These are phyloP conservation scores for Coleophora deauratella DNA, from an alignment of 2,888 invertebrate genomes.

Conservation along the genomic window DNA sequence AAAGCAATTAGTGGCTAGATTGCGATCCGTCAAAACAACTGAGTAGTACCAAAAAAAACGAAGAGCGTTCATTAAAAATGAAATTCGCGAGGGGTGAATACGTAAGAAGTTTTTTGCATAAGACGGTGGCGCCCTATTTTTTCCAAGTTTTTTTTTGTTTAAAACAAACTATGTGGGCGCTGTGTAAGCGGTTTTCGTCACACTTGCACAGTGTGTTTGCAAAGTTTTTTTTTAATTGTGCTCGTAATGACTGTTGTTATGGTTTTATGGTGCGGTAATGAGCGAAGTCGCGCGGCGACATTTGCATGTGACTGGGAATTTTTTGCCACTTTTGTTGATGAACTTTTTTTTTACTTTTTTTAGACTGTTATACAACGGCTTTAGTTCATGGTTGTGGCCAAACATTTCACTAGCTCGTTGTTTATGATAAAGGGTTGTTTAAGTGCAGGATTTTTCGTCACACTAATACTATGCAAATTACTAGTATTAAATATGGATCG, in stretches of 20 bases:
- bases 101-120: slow-evolving; percentile 72
- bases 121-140: slow-evolving; percentile 68
- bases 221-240: slow-evolving; percentile 69
- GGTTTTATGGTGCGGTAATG: slow-evolving; percentile 66
- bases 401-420: slow-evolving; percentile 62
- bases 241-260: slow-evolving; percentile 68
- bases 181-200: slow-evolving; percentile 69
- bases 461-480: too few species aligned
- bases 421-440: slow-evolving; percentile 55
- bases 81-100: slow-evolving; percentile 73
- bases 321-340: slow-evolving; percentile 62
- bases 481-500: too few species aligned
- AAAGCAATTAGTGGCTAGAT: slow-evolving; percentile 75
- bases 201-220: slow-evolving; percentile 58
- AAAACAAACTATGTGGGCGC: slow-evolving; percentile 71
- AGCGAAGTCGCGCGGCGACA: slow-evolving; percentile 57
- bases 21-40: slow-evolving; percentile 74
- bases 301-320: slow-evolving; percentile 67
- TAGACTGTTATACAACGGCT: slow-evolving; percentile 54
- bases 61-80: slow-evolving; percentile 68
- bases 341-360: slow-evolving; percentile 60
- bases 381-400: slow-evolving; percentile 65
- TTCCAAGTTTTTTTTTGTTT: slow-evolving; percentile 41
- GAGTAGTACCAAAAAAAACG: slow-evolving; percentile 62
- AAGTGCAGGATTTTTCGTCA: too few species aligned